Conservation (phyloP, 2,888 invertebrate genomes). For the Acrobasis consociella region DNA sequence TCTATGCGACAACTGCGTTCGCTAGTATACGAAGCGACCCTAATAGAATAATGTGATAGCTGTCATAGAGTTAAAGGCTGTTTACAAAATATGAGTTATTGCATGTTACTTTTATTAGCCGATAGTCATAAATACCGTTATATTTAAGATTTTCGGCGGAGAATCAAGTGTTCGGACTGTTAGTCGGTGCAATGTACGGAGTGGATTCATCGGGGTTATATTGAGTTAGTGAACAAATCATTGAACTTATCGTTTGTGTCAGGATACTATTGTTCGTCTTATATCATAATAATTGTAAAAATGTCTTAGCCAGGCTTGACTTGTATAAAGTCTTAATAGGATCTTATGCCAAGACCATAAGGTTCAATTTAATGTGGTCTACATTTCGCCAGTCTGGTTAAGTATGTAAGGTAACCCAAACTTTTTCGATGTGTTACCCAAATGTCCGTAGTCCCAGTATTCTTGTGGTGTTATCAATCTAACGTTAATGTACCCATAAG, state of each 20-base stretch:
- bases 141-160: not conserved
- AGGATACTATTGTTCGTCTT: conserved; percentile 13
- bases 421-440: not conserved
- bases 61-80: not conserved
- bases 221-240: not conserved
- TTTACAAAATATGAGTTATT: not conserved
- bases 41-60: not conserved
- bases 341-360: not conserved
- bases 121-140: no score
- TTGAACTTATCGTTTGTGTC: not conserved
- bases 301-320: not conserved
- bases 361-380: not conserved
- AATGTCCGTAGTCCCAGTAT: conserved; percentile 4
- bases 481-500: not conserved
- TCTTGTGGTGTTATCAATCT: conserved; percentile 3
- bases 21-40: no score
- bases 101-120: not conserved
- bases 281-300: not conserved
- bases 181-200: not conserved
- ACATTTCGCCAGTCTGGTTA: not conserved
- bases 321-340: not conserved
- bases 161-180: not conserved
- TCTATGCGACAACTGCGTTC: no score
- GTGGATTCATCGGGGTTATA: not conserved
- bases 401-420: not conserved